phyloP scores from a whole-genome alignment of 2,797 vertebrate genomes.

The Myotis planiceps region DNA sequence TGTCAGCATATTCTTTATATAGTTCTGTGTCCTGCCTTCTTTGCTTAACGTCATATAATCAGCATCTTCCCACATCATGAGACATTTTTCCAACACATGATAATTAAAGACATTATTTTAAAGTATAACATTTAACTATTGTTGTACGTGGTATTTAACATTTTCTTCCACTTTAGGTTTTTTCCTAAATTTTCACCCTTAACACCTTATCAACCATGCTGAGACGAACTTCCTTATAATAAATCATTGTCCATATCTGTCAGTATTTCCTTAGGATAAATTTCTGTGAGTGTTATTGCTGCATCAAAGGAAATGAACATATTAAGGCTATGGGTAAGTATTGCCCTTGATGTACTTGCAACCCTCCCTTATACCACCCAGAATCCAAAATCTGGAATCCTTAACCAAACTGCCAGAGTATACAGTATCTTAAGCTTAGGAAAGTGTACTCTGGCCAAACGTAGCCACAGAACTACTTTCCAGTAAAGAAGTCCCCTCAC shows the following conservation, averaged over 20 bases:
- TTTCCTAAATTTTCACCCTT: not conserved
- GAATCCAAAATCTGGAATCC: not conserved
- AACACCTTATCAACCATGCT: not conserved
- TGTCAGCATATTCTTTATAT: not conserved
- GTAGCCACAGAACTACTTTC: not conserved
- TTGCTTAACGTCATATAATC: not conserved
- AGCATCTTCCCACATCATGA: not conserved
- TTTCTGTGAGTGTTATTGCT: not conserved
- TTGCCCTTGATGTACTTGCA: not conserved
- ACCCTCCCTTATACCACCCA: not conserved
- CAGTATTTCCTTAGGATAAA: not conserved
- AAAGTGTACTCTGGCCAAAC: not conserved
- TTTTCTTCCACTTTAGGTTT: not conserved
- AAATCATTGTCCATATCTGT: not conserved
- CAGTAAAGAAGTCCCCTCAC: not conserved
- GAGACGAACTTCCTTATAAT: not conserved
- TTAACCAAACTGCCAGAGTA: not conserved
- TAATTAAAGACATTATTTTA: constrained; percentile 31
- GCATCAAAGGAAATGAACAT: not conserved
- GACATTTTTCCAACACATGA: not conserved
- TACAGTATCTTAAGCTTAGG: not conserved
- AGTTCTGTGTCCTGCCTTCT: not conserved
- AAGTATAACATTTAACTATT: not conserved
- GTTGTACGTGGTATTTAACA: not conserved
- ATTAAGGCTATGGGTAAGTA: not conserved